phyloP scores from a whole-genome alignment of 1,140 invertebrate species.

The Caenorhabditis inopinata region DNA sequence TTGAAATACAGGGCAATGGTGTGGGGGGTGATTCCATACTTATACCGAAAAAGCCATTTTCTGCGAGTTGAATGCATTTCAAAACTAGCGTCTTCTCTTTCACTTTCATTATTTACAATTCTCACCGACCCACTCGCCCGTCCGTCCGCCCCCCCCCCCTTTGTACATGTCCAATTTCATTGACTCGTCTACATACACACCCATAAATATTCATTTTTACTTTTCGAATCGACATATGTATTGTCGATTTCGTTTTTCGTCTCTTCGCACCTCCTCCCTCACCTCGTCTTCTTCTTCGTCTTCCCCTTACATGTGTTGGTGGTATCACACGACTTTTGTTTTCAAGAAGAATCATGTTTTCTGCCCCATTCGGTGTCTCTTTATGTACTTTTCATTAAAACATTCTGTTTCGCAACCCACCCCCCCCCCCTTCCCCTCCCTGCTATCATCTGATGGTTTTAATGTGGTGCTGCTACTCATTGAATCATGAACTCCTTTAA shows the following conservation, averaged over 20 bases:
- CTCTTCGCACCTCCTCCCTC: too few species aligned
- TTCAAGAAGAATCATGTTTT: too few species aligned
- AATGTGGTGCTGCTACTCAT: too few species aligned
- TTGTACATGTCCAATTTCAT: neutral
- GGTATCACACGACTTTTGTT: constrained; percentile 8
- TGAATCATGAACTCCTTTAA: too few species aligned
- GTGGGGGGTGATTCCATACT: too few species aligned
- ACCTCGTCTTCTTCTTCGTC: neutral
- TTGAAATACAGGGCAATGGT: too few species aligned
- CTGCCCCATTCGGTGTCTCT: too few species aligned
- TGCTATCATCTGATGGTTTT: too few species aligned
- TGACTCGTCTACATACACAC: neutral
- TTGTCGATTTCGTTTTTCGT: neutral
- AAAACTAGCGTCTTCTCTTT: neutral
- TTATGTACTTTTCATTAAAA: too few species aligned
- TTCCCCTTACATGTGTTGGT: neutral
- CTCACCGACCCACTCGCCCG: neutral
- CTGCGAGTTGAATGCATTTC: neutral
- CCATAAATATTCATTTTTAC: constrained; percentile 32
- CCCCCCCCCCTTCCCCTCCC: too few species aligned
- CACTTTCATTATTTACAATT: neutral
- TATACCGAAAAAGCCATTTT: too few species aligned
- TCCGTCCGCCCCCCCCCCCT: neutral
- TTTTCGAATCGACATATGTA: constrained; percentile 19
- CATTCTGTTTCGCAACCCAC: too few species aligned